phyloP scores from a whole-genome alignment of 1,140 invertebrate genomes.

The Papilio polyxenes region DNA sequence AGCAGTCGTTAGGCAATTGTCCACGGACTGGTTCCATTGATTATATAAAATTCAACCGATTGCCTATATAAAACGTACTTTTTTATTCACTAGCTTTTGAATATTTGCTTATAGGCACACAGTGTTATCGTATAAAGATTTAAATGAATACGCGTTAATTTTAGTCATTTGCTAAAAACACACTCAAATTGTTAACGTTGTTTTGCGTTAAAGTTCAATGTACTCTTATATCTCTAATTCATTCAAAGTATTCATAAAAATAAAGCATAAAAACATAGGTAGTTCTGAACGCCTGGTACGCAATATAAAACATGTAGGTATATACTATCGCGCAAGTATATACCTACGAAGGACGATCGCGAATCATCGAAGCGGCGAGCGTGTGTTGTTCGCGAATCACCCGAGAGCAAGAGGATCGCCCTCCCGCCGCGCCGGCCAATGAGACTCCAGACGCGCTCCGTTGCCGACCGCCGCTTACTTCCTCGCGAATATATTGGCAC shows the following conservation, averaged over 20 bases:
- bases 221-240: background rate
- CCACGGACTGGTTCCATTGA: constrained; percentile 55
- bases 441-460: constrained; percentile 60
- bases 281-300: constrained; percentile 45
- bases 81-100: constrained; percentile 13
- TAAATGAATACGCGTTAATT: background rate
- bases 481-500: constrained; percentile 73
- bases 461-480: constrained; percentile 45
- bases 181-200: background rate
- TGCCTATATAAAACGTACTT: constrained; percentile 44
- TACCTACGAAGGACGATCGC: constrained; percentile 62
- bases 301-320: constrained; percentile 42
- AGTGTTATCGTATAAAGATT: background rate
- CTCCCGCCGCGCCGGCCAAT: constrained; percentile 72
- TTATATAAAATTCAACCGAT: constrained; percentile 46
- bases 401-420: constrained; percentile 78
- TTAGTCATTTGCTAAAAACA: background rate
- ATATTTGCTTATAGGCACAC: background rate
- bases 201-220: background rate
- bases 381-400: constrained; percentile 75
- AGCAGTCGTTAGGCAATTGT: constrained; percentile 58
- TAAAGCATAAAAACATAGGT: background rate
- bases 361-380: constrained; percentile 62
- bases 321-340: constrained; percentile 46
- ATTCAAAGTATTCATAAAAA: background rate